phyloP scores from a whole-genome alignment of 2,888 invertebrate species.

The Syrphus vitripennis region DNA sequence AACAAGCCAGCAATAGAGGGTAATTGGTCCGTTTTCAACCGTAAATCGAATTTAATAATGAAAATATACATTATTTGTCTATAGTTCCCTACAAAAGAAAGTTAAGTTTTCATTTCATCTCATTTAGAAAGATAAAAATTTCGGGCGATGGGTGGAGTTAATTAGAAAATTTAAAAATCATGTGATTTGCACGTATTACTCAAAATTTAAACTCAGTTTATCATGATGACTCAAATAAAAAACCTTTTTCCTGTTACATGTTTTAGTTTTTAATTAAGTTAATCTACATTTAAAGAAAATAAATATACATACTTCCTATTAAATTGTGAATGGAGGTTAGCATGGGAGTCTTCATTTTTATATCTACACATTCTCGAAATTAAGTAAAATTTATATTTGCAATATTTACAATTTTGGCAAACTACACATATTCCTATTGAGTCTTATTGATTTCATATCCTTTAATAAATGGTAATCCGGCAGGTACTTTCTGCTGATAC shows the following conservation, averaged over 20 bases:
- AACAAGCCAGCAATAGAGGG: not conserved
- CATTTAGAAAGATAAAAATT: too few relatives aligned
- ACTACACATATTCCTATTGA: constrained; percentile 53
- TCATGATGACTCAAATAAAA: not conserved
- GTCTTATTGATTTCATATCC: constrained; percentile 85
- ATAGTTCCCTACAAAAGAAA: too few relatives aligned
- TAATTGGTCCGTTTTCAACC: too few relatives aligned
- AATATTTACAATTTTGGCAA: constrained; percentile 38
- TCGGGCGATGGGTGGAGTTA: too few relatives aligned
- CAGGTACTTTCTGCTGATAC: constrained; percentile 92
- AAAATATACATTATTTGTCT: too few relatives aligned
- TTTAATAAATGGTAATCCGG: constrained; percentile 93
- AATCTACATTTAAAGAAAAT: not conserved
- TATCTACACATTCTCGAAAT: not conserved
- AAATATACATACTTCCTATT: not conserved
- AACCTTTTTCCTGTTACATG: not conserved
- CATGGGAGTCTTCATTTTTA: not conserved
- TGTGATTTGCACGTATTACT: too few relatives aligned
- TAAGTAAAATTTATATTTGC: not conserved
- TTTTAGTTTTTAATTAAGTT: not conserved
- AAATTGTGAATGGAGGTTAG: not conserved
- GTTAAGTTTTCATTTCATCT: too few relatives aligned
- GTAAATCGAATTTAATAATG: too few relatives aligned
- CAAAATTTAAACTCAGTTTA: too few relatives aligned
- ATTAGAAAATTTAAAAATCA: too few relatives aligned